Conservation (phyloP, 2,888 invertebrate genomes). For the Sarcophaga carnaria region DNA sequence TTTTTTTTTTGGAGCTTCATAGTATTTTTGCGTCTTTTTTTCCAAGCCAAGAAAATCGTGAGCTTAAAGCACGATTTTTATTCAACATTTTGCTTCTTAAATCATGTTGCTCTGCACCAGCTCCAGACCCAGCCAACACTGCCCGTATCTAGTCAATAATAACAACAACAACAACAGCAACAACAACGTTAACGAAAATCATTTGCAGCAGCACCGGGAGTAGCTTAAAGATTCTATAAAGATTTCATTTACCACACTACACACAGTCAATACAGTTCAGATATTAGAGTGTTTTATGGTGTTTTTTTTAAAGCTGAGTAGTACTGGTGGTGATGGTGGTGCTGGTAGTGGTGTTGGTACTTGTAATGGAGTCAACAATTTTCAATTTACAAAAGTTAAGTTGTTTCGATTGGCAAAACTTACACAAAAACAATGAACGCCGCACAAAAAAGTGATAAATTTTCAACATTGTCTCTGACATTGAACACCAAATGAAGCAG, state of each 20-base stretch:
- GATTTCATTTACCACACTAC: constrained; percentile 35
- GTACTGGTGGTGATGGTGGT: not conserved
- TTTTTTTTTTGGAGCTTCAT: constrained; percentile 1
- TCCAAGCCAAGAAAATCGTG: constrained; percentile 61
- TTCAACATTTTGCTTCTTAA: constrained; percentile 68
- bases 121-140: not conserved
- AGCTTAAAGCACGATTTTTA: constrained; percentile 65
- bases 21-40: constrained; percentile 21
- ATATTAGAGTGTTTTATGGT: not conserved
- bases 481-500: constrained; percentile 60
- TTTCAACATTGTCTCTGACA: constrained; percentile 67
- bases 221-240: constrained; percentile 62
- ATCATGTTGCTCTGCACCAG: constrained; percentile 69
- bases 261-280: constrained; percentile 10
- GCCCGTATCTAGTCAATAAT: constrained; percentile 1
- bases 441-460: constrained; percentile 69
- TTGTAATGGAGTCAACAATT: constrained; percentile 55
- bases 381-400: constrained; percentile 64
- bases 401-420: constrained; percentile 61
- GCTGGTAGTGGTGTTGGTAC: constrained; percentile 19
- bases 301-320: not conserved
- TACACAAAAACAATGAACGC: constrained; percentile 20
- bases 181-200: constrained; percentile 16
- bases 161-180: constrained; percentile 28
- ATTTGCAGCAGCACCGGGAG: constrained; percentile 50